These are phyloP conservation scores for Climacteris rufus DNA, from an alignment of 2,113 vertebrate genomes.

Conservation along the genomic window DNA sequence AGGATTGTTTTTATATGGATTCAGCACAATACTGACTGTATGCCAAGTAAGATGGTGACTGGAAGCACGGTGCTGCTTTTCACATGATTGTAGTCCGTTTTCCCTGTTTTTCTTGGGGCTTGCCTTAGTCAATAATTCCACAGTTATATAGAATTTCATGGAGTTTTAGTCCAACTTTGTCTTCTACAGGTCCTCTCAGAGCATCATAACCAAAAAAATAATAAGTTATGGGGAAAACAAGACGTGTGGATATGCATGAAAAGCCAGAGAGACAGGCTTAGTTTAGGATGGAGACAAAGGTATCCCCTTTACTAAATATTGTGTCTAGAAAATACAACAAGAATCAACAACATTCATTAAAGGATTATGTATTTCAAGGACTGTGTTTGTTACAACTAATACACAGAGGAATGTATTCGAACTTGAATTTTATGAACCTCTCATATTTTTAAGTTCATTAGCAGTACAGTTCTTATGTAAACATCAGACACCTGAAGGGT, in stretches of 20 bases:
- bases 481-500: neutral
- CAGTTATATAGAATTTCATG: neutral
- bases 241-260: neutral
- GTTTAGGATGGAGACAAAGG: neutral
- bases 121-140: neutral
- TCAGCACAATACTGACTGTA: neutral
- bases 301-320: neutral
- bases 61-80: neutral
- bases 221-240: neutral
- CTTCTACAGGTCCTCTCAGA: neutral
- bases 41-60: neutral
- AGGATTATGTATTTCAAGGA: neutral
- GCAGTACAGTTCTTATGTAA: neutral
- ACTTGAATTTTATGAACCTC: neutral
- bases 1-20: neutral
- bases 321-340: neutral
- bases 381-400: neutral
- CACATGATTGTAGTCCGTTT: neutral
- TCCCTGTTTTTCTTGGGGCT: neutral
- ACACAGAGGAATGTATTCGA: neutral
- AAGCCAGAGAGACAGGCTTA: neutral
- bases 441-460: neutral
- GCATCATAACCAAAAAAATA: neutral
- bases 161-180: neutral
- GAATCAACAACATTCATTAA: neutral